A percentile compares a stretch with the other conserved stretches of the same genome.
These are phyloP conservation scores for Oreortyx pictus DNA, from an alignment of 2,797 vertebrate genomes.

Conservation along the genomic window DNA sequence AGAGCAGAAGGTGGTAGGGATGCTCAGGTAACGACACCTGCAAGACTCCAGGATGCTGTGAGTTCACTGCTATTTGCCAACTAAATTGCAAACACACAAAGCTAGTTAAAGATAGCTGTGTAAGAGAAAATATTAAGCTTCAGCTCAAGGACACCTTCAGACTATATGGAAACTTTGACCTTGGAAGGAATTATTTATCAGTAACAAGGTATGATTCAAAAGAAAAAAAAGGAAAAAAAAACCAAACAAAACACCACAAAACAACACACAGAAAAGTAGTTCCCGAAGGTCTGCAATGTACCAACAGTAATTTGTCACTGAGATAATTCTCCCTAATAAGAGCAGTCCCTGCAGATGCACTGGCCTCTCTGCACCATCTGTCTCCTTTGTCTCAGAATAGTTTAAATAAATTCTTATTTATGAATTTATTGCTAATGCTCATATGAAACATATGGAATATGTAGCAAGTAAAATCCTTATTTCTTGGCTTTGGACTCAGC, in stretches of 20 bases:
- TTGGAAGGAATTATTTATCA: background rate
- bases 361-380: background rate
- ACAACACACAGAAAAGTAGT: background rate
- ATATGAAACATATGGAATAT: background rate
- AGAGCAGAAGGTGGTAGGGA: background rate
- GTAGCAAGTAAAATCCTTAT: background rate
- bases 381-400: background rate
- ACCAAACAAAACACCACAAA: background rate
- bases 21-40: background rate
- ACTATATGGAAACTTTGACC: background rate
- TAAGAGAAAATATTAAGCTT: background rate
- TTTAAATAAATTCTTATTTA: background rate
- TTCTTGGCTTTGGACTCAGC: background rate
- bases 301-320: background rate
- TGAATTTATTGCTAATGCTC: background rate
- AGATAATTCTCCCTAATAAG: background rate
- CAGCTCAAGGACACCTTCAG: background rate
- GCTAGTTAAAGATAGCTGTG: background rate
- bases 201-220: background rate
- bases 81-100: background rate
- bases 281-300: background rate
- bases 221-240: background rate
- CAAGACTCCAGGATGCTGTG: background rate
- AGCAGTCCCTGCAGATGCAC: background rate
- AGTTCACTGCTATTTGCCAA: background rate